Percentiles rank a stretch among this genome's conserved stretches.
Conservation (phyloP, 2,797 vertebrate genomes). For the Coranthus polyacanthus region DNA sequence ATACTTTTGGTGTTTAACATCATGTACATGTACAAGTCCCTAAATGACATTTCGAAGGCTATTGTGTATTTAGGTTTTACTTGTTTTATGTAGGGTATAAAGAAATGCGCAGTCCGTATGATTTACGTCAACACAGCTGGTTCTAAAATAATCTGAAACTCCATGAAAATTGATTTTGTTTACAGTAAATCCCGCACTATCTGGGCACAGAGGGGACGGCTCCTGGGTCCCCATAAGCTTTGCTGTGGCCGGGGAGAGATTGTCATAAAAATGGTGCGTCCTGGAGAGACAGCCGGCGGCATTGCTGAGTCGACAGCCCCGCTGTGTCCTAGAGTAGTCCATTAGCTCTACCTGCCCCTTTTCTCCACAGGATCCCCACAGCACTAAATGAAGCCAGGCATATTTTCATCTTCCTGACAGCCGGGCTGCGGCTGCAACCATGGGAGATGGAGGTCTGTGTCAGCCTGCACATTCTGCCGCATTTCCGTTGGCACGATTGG, state of each 20-base stretch:
- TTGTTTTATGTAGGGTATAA: no score
- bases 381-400: slow-evolving; percentile 82
- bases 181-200: slow-evolving; percentile 69
- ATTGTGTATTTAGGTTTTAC: no score
- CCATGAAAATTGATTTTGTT: slow-evolving; percentile 68
- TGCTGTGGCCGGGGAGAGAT: slow-evolving; percentile 63
- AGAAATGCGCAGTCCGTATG: slow-evolving; percentile 24
- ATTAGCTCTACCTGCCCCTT: slow-evolving; percentile 83
- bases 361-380: slow-evolving; percentile 78
- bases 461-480: slow-evolving; percentile 61
- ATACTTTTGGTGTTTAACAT: no score
- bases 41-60: no score
- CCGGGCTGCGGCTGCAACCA: slow-evolving; percentile 63
- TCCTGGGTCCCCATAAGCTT: slow-evolving; percentile 31
- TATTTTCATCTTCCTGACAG: slow-evolving; percentile 85
- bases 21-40: no score
- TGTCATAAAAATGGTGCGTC: slow-evolving; percentile 73
- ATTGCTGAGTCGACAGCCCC: slow-evolving; percentile 80
- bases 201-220: slow-evolving; percentile 54
- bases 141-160: slow-evolving; percentile 46
- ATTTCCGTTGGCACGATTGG: slow-evolving; percentile 46
- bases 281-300: slow-evolving; percentile 75
- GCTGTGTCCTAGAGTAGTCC: slow-evolving; percentile 80
- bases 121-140: slow-evolving; percentile 23
- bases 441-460: slow-evolving; percentile 75